These are phyloP conservation scores for Tiliacea citrago DNA, from an alignment of 2,888 invertebrate genomes.

Conservation along the genomic window DNA sequence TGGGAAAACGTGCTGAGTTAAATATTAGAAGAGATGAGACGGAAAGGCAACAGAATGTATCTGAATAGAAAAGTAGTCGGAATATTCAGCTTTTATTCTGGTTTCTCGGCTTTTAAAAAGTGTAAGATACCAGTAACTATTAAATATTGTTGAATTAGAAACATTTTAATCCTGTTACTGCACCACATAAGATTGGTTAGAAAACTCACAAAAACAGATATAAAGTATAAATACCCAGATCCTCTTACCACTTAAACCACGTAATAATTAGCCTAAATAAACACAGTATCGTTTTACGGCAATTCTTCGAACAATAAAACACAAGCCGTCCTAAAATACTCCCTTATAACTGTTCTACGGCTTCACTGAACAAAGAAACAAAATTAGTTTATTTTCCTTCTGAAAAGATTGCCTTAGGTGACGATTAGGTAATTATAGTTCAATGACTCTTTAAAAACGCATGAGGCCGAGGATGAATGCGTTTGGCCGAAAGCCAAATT, in stretches of 20 bases:
- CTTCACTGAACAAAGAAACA: slow-evolving; percentile 8
- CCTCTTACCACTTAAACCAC: slow-evolving; percentile 38
- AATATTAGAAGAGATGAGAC: background rate
- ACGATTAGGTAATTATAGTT: slow-evolving; percentile 69
- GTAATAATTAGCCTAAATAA: slow-evolving; percentile 54
- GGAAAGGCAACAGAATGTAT: background rate
- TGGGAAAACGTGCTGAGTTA: background rate
- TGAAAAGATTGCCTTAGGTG: slow-evolving; percentile 36
- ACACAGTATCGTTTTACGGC: slow-evolving; percentile 41
- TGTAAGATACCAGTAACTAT: background rate
- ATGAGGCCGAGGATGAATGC: slow-evolving; percentile 53
- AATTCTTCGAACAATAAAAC: slow-evolving; percentile 42
- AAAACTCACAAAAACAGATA: slow-evolving; percentile 7
- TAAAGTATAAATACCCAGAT: slow-evolving; percentile 15
- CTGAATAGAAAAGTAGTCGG: too few species aligned
- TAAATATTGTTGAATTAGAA: background rate
- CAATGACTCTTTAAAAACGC: slow-evolving; percentile 67
- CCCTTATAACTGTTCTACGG: background rate
- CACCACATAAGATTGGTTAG: background rate
- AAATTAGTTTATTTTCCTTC: slow-evolving; percentile 25
- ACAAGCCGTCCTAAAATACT: slow-evolving; percentile 32
- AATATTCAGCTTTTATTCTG: background rate
- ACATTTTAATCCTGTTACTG: background rate
- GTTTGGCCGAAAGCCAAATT: slow-evolving; percentile 64
- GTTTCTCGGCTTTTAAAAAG: background rate